phyloP scores from a whole-genome alignment of 37 sponge, comb jelly and placozoan genomes.

The Diacarnus erythraeanus region DNA sequence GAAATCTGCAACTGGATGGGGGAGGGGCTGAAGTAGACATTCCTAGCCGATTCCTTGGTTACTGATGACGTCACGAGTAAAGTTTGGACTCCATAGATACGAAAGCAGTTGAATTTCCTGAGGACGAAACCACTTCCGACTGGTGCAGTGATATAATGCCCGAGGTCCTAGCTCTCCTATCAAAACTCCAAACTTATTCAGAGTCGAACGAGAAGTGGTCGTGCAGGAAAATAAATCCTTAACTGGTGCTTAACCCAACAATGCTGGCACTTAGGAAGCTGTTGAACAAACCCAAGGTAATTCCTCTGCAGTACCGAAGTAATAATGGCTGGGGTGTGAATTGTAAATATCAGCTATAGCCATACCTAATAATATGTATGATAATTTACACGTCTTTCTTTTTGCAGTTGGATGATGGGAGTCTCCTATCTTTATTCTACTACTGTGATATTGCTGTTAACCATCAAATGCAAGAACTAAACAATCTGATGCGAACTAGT shows the following conservation, averaged over 20 bases:
- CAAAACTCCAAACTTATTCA: too few species aligned
- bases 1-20: too few species aligned
- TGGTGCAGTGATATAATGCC: not conserved
- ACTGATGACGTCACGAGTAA: too few species aligned
- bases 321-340: too few species aligned
- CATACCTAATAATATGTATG: not conserved
- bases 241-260: too few species aligned
- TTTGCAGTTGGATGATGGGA: slow-evolving; percentile 50
- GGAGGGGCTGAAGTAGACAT: too few species aligned
- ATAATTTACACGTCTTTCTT: not conserved
- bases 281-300: slow-evolving; percentile 54
- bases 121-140: not conserved
- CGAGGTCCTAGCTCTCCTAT: not conserved
- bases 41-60: too few species aligned
- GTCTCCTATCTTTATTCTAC: slow-evolving; percentile 67
- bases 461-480: slow-evolving; percentile 55
- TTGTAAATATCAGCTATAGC: not conserved
- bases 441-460: slow-evolving; percentile 70
- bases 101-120: too few species aligned
- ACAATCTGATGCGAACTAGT: slow-evolving; percentile 37
- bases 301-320: not conserved
- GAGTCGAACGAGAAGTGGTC: too few species aligned
- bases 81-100: too few species aligned
- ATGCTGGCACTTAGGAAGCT: slow-evolving; percentile 43
- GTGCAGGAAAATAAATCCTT: too few species aligned